Conservation (phyloP, 2,888 invertebrate species). For the Eudemis profundana region DNA sequence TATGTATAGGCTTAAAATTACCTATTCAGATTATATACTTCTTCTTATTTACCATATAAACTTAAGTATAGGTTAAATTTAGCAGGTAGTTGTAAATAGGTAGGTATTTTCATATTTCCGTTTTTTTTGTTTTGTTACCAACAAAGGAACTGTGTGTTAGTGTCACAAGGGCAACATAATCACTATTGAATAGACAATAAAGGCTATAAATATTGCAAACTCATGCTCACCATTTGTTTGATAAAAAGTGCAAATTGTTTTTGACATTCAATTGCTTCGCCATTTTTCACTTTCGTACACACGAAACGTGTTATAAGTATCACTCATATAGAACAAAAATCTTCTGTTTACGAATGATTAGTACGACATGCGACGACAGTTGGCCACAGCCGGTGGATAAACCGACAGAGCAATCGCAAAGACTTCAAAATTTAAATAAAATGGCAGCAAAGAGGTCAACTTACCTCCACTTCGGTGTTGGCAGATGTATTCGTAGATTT, state of each 20-base stretch:
- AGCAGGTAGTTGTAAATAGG: constrained; percentile 24
- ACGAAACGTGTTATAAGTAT: constrained; percentile 37
- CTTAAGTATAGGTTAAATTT: constrained; percentile 7
- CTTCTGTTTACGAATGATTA: constrained; percentile 27
- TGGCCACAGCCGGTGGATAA: constrained; percentile 31
- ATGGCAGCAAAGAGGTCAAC: constrained; percentile 69
- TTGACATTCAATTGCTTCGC: constrained; percentile 66
- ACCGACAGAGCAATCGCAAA: constrained; percentile 51
- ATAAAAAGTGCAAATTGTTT: constrained; percentile 56
- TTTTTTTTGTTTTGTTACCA: constrained; percentile 2
- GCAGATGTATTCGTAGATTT: constrained; percentile 66
- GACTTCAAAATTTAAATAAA: constrained; percentile 58
- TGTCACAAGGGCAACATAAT: constrained; percentile 12
- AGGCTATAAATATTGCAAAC: constrained; percentile 45
- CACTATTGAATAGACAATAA: constrained; percentile 20
- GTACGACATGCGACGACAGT: constrained; percentile 13
- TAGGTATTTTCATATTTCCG: constrained; percentile 13
- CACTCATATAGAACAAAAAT: constrained; percentile 9
- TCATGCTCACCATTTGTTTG: constrained; percentile 49
- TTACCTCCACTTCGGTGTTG: constrained; percentile 77
- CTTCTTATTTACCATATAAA: not conserved
- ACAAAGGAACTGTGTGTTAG: constrained; percentile 20
- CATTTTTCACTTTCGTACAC: constrained; percentile 63
- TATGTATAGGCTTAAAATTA: not conserved
- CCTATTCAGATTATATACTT: not conserved